Conservation (phyloP, 2,797 vertebrate species). For the Halcyon leucocephala region DNA sequence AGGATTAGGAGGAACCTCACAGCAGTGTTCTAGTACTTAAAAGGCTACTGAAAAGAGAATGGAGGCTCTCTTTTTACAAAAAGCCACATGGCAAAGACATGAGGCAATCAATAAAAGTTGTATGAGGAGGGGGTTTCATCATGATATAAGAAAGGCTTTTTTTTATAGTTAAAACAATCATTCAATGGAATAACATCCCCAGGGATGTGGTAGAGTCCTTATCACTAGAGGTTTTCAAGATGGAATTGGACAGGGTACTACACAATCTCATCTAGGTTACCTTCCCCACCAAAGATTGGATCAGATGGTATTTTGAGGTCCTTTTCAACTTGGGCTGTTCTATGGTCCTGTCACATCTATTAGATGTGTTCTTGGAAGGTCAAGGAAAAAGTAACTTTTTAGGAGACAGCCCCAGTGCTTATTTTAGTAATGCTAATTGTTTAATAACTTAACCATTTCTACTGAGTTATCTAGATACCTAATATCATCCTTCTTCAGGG, state of each 20-base stretch:
- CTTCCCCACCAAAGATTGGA: not conserved
- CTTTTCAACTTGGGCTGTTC: not conserved
- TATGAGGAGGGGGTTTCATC: not conserved
- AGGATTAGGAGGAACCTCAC: not conserved
- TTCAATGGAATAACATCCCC: not conserved
- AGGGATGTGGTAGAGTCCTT: not conserved
- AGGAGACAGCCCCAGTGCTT: not conserved
- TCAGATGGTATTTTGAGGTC: not conserved
- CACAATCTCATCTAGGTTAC: not conserved
- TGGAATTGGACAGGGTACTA: accelerated
- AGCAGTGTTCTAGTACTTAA: not conserved
- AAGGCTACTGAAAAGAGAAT: not conserved
- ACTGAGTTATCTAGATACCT: not conserved
- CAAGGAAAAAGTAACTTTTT: not conserved
- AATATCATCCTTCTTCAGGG: not conserved
- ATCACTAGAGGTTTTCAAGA: not conserved
- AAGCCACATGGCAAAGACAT: accelerated
- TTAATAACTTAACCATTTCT: not conserved
- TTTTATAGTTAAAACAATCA: not conserved
- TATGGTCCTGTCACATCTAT: not conserved
- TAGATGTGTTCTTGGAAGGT: not conserved
- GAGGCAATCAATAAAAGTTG: not conserved
- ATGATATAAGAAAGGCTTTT: not conserved
- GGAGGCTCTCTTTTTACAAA: not conserved
- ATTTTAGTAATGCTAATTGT: not conserved